Evolutionary conservation across 2,113 vertebrate species (phyloP), one percentile per base, ranked within the genome.

Genomic region (Nicator chloris): DNA sequence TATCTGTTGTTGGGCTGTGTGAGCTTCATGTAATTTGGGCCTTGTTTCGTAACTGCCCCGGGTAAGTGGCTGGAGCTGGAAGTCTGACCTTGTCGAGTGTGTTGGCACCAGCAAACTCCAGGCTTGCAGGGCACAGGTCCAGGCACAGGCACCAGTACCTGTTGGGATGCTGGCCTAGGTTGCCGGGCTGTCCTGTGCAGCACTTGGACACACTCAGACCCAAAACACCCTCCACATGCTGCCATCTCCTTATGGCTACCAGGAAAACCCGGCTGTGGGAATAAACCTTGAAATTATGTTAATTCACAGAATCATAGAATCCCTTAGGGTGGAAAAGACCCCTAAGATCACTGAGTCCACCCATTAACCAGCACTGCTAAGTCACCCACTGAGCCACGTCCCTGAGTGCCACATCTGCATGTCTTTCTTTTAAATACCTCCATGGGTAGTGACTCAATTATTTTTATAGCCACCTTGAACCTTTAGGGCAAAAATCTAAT

Each of bases 11-110:
- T 35, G 40, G 54, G 30, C 79, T 65, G 69, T 76, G 20, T 15
- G 42, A 86, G 18, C 28, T 59, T 75, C 1, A 1, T 6, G 20
- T 57, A 51, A 65, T 82, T 26, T 75, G 60, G n/a, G 35, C 31
- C 18, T 75, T 60, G 18, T n/a, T 53, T 63, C 51, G 37, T 71
- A 78, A 33, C 23, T 59, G 0, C 5, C 17, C 15, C 3, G 4
- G 30, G 13, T 7, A 26, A 33, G 47, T 30, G 50, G 13, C 51
- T 2, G 3, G 73, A 45, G 51, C 45, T 44, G 71, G n/a, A 44
- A 92, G 66, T n/a, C 21, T 1, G 1, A 8, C 18, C 33, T 50
- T 3, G 0, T 31, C 0, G 0, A 31, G 13, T 2, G 3, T 33
- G 21, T 9, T 88, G 66, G 42, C 79, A 56, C 21, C 21, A 80